A percentile compares a stretch with the other conserved stretches of the same genome.
Conservation (phyloP, 2,888 invertebrate species). For the Nowickia ferox region DNA sequence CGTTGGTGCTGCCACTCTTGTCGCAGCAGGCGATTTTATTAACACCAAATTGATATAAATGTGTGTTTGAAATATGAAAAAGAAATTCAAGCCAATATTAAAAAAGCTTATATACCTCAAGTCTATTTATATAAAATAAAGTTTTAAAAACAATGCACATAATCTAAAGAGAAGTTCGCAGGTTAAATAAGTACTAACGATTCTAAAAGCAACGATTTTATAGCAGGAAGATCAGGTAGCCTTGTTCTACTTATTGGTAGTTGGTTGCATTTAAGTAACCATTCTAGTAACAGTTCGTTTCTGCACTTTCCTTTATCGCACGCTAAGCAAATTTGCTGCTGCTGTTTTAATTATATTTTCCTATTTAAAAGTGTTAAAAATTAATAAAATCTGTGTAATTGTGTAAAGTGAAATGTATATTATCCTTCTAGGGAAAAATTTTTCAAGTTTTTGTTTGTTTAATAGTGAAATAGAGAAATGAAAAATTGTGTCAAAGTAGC, state of each 20-base stretch:
- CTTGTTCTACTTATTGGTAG: not conserved
- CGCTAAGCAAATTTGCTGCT: not conserved
- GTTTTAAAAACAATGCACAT: too few species aligned
- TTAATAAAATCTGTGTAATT: not conserved
- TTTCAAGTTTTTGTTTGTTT: not conserved
- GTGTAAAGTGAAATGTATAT: not conserved
- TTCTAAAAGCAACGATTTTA: not conserved
- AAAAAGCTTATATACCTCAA: not conserved
- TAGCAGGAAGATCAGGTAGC: not conserved
- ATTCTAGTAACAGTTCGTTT: not conserved
- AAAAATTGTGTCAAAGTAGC: not conserved
- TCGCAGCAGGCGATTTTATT: not conserved
- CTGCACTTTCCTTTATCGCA: not conserved
- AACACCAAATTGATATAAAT: not conserved
- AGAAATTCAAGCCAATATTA: not conserved
- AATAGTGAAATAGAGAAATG: not conserved
- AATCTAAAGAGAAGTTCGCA: too few species aligned
- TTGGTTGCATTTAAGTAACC: slow-evolving; percentile 17
- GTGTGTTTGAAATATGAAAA: not conserved
- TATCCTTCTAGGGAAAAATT: not conserved
- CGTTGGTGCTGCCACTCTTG: slow-evolving; percentile 1
- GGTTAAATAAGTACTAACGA: too few species aligned
- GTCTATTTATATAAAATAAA: not conserved
- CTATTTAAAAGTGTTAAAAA: not conserved
- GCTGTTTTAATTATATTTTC: slow-evolving; percentile 3